These are phyloP conservation scores for Heteromormyrus szaboi DNA, from an alignment of 2,797 vertebrate species.

Conservation along the genomic window DNA sequence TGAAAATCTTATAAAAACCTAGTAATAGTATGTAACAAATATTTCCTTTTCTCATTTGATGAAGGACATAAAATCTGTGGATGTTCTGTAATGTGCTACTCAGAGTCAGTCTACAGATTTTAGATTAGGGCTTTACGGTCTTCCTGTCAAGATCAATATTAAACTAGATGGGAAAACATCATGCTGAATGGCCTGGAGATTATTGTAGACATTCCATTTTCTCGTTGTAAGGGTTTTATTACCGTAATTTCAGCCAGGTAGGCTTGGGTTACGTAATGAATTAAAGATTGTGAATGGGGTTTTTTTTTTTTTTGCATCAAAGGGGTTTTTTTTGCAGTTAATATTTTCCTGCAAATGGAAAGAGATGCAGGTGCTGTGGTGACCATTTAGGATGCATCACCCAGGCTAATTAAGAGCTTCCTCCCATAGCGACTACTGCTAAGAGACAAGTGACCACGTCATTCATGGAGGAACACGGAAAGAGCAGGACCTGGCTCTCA, in stretches of 20 bases:
- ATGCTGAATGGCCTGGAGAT: not conserved
- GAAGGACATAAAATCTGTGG: not conserved
- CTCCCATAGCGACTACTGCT: not conserved
- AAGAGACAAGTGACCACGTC: not conserved
- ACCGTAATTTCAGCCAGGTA: not conserved
- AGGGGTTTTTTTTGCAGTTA: not conserved
- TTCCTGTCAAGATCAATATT: constrained; percentile 6
- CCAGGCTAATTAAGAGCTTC: not conserved
- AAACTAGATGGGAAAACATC: not conserved
- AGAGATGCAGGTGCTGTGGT: not conserved
- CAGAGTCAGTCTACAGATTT: not conserved
- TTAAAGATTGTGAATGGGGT: not conserved
- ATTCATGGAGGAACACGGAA: not conserved
- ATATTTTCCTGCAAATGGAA: not conserved
- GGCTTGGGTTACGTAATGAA: not conserved
- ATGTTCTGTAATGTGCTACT: not conserved
- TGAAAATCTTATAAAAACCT: not conserved
- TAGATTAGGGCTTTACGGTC: not conserved
- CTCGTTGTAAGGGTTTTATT: not conserved
- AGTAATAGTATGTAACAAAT: not conserved
- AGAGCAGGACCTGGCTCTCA: not conserved
- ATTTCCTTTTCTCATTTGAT: not conserved
- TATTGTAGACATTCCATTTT: not conserved
- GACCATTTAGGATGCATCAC: not conserved
- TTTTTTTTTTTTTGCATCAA: not conserved